Evolutionary conservation across 2,113 vertebrate species (phyloP).

Genomic region (Megaceryle maxima): DNA sequence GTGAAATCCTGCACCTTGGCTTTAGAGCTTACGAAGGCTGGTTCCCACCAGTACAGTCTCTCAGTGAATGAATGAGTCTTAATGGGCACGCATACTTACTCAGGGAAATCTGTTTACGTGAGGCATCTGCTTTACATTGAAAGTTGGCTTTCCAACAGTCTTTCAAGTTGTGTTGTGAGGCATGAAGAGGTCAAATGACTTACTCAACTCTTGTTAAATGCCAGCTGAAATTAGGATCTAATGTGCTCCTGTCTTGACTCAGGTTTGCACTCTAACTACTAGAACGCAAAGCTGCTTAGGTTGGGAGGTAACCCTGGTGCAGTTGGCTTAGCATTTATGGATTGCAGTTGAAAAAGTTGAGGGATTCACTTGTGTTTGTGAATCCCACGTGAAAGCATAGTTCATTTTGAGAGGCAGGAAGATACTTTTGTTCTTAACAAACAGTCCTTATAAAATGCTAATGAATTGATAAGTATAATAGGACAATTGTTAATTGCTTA

Average conservation of each 20-base stretch:
- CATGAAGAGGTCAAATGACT: background rate
- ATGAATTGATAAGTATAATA: slow-evolving; percentile 53
- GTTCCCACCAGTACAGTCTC: background rate
- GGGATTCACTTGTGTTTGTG: background rate
- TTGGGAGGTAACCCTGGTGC: background rate
- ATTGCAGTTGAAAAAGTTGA: background rate
- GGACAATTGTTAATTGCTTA: slow-evolving; percentile 31
- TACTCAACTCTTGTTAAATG: background rate
- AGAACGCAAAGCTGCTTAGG: background rate
- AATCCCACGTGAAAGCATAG: background rate
- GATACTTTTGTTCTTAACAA: slow-evolving; percentile 23
- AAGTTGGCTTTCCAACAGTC: background rate
- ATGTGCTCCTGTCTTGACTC: background rate
- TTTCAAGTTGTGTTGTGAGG: background rate
- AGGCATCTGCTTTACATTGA: background rate
- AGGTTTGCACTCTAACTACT: background rate
- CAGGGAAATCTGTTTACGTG: too few relatives aligned
- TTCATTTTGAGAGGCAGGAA: background rate
- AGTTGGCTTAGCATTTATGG: accelerated
- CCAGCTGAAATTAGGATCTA: background rate
- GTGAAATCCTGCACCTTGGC: background rate
- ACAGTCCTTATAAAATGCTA: slow-evolving; percentile 27
- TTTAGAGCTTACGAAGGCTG: background rate
- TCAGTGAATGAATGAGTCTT: background rate
- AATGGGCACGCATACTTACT: background rate